Percentiles rank a stretch among this genome's conserved stretches.
Evolutionary conservation across 2,797 vertebrate genomes (phyloP).

Genomic region (Neosilurus mollespiculum): DNA sequence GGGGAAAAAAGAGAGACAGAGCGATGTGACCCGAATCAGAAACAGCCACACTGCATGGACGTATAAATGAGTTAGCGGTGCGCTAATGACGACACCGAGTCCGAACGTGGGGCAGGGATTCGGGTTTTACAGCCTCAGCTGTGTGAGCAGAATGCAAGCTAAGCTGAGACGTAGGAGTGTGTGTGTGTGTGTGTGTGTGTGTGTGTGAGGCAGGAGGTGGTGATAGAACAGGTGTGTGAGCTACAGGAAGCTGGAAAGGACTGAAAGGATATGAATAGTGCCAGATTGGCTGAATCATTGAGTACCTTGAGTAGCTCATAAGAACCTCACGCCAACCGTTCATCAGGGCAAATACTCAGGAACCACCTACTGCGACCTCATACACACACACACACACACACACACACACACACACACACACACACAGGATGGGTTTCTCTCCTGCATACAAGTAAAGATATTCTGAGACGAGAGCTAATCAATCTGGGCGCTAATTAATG

Average conservation of each 20-base stretch:
- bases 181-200: slow-evolving; percentile 34
- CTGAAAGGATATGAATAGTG: slow-evolving; percentile 38
- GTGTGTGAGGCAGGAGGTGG: neutral
- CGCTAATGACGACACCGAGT: slow-evolving; percentile 50
- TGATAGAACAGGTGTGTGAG: slow-evolving; percentile 70
- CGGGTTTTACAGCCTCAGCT: slow-evolving; percentile 50
- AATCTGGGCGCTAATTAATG: neutral
- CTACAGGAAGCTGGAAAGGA: slow-evolving; percentile 64
- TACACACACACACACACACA: slow-evolving; percentile 8
- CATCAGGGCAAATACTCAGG: slow-evolving; percentile 33
- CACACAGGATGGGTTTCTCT: neutral
- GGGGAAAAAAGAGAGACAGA: slow-evolving; percentile 3
- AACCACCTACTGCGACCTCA: slow-evolving; percentile 5
- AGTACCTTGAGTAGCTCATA: slow-evolving; percentile 45
- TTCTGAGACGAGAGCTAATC: neutral
- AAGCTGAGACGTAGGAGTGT: slow-evolving; percentile 39
- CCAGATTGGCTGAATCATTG: slow-evolving; percentile 46
- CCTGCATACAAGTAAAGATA: neutral
- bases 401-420: neutral
- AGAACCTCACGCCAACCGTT: slow-evolving; percentile 25
- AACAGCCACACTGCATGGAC: slow-evolving; percentile 20
- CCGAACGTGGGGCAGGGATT: slow-evolving; percentile 46
- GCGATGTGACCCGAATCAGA: slow-evolving; percentile 46
- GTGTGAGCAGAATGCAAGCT: slow-evolving; percentile 63
- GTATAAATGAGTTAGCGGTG: slow-evolving; percentile 37